Conservation (phyloP, 2,888 invertebrate genomes). For the Cheilosia pagana region DNA sequence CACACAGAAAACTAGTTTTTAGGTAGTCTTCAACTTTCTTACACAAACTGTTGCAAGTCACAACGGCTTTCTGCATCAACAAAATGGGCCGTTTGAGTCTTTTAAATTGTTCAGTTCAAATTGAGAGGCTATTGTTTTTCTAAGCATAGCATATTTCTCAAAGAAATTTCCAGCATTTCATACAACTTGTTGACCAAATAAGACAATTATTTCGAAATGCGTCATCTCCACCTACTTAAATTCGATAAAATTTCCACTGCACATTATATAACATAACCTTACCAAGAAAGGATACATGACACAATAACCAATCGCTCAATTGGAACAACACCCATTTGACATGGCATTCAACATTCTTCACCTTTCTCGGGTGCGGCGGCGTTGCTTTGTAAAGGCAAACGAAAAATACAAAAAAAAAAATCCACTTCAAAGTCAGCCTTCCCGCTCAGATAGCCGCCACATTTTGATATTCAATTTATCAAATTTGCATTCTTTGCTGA, state of each 20-base stretch:
- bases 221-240: not conserved
- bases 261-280: not conserved
- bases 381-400: constrained; percentile 15
- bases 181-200: no score
- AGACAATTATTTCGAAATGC: not conserved
- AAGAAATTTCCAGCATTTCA: no score
- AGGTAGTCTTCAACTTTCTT: no score
- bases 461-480: constrained; percentile 64
- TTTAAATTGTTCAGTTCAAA: no score
- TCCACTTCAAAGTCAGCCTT: constrained; percentile 33
- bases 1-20: no score
- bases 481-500: constrained; percentile 69
- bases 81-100: no score
- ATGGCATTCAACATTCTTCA: constrained; percentile 50
- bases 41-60: no score
- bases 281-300: constrained; percentile 55
- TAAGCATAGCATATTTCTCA: no score
- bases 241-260: not conserved
- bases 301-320: constrained; percentile 40
- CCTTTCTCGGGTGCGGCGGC: constrained; percentile 53
- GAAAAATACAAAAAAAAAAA: not conserved
- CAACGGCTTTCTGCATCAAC: no score
- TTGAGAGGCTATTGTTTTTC: no score
- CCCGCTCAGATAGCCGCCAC: constrained; percentile 6
- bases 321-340: constrained; percentile 42